Evolutionary conservation across 2,113 vertebrate species (phyloP).

Genomic region (Labeo rohita): DNA sequence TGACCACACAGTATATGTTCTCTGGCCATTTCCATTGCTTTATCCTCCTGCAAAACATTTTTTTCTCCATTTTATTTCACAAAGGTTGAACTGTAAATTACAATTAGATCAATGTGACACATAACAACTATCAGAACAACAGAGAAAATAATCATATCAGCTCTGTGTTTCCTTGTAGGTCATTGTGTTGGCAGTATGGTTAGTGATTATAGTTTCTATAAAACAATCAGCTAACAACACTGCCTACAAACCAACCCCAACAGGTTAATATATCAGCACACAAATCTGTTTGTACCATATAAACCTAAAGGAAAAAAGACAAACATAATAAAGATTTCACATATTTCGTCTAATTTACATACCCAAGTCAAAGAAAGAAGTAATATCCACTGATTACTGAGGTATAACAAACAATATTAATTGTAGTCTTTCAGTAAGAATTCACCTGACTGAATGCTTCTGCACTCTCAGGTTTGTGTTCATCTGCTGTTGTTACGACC

Average conservation of each 20-base stretch:
- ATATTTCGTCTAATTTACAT: background rate
- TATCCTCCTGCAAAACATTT: background rate
- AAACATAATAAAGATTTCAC: background rate
- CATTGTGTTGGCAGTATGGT: constrained; percentile 87
- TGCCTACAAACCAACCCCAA: constrained; percentile 88
- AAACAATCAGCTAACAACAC: constrained; percentile 91
- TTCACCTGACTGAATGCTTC: background rate
- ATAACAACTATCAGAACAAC: background rate
- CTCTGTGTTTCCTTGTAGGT: constrained; percentile 63
- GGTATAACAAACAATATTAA: background rate
- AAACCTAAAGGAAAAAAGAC: background rate
- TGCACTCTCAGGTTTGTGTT: constrained; percentile 45
- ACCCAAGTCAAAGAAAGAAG: background rate
- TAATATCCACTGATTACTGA: background rate
- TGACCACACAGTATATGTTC: constrained; percentile 75
- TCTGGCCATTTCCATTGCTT: background rate
- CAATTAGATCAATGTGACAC: background rate
- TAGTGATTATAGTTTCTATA: constrained; percentile 80
- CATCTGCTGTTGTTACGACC: constrained; percentile 63
- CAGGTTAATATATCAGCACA: background rate
- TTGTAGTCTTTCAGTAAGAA: background rate
- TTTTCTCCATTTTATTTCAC: background rate
- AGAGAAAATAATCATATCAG: background rate
- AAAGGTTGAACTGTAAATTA: background rate
- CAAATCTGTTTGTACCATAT: background rate